Conservation (phyloP, 2,113 vertebrate species). For the Coturnix japonica region DNA sequence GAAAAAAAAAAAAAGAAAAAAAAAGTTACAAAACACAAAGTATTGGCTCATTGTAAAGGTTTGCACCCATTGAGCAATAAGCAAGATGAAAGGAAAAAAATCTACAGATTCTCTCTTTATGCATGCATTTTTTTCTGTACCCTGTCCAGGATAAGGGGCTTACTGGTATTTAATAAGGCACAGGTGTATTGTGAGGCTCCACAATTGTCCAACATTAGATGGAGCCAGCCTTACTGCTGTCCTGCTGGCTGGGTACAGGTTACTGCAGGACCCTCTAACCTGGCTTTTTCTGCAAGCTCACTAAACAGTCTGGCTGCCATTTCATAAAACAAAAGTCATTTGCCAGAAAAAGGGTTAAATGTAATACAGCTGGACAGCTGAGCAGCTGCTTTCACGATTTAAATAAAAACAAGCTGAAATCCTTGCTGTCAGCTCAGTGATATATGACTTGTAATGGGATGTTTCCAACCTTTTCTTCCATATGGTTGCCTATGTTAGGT, state of each 20-base stretch:
- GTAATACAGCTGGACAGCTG: slow-evolving; percentile 81
- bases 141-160: background rate
- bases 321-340: slow-evolving; percentile 74
- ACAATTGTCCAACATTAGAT: slow-evolving; percentile 40
- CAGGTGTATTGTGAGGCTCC: slow-evolving; percentile 23
- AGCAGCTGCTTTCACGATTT: slow-evolving; percentile 92
- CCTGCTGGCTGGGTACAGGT: slow-evolving; percentile 23
- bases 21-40: background rate
- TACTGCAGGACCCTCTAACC: slow-evolving; percentile 46
- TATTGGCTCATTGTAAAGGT: background rate
- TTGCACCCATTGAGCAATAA: background rate
- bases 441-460: slow-evolving; percentile 92
- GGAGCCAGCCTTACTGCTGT: slow-evolving; percentile 17
- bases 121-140: background rate
- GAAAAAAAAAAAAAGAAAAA: background rate
- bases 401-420: slow-evolving; percentile 94
- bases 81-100: background rate
- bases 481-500: slow-evolving; percentile 86
- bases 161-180: background rate
- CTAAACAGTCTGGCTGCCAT: slow-evolving; percentile 38
- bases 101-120: background rate
- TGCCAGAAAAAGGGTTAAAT: slow-evolving; percentile 84
- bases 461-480: slow-evolving; percentile 91
- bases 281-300: slow-evolving; percentile 36
- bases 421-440: slow-evolving; percentile 88